A percentile compares a stretch with the other conserved stretches of the same genome.
These are phyloP conservation scores for Trypoxylus dichotomus DNA, from an alignment of 1,140 invertebrate species.

Conservation along the genomic window DNA sequence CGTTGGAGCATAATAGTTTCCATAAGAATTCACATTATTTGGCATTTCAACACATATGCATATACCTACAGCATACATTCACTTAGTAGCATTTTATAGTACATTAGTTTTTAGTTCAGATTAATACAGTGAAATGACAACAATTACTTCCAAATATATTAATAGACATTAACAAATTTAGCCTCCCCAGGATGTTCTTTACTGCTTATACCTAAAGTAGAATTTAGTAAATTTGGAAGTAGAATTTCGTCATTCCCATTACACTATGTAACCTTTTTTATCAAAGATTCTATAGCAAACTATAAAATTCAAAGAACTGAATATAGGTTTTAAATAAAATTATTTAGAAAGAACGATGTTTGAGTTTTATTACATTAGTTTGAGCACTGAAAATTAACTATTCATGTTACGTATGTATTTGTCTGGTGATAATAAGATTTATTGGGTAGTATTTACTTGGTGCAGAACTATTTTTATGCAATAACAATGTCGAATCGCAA, in stretches of 20 bases:
- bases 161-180: too few species aligned
- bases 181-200: too few species aligned
- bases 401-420: too few species aligned
- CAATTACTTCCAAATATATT: not conserved
- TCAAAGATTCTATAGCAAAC: not conserved
- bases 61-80: not conserved
- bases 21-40: not conserved
- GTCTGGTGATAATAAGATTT: too few species aligned
- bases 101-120: not conserved
- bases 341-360: constrained; percentile 4
- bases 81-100: not conserved
- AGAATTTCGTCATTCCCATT: not conserved
- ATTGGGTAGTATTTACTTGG: too few species aligned
- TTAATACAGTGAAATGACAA: not conserved
- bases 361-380: constrained; percentile 6
- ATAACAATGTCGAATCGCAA: too few species aligned
- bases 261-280: constrained; percentile 3
- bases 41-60: not conserved
- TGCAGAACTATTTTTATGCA: too few species aligned
- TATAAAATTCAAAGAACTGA: not conserved
- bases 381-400: too few species aligned
- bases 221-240: not conserved
- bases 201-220: too few species aligned
- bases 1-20: not conserved
- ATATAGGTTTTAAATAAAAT: constrained; percentile 1